Evolutionary conservation across 2,797 vertebrate genomes (phyloP).

Genomic region (Eremophila alpestris): DNA sequence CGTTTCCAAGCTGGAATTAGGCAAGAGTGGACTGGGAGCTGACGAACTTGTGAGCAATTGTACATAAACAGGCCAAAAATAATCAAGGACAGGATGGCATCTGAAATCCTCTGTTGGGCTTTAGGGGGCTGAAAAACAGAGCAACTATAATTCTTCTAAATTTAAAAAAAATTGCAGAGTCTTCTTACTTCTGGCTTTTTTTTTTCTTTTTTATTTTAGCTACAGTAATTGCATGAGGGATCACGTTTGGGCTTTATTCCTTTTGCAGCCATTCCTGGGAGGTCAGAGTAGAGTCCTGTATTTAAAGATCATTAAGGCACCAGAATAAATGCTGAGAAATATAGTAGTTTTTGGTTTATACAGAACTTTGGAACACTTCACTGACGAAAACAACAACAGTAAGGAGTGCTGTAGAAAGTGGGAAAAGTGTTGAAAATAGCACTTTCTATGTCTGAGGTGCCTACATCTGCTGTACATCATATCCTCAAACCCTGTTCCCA

Average conservation of each 20-base stretch:
- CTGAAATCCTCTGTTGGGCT: not conserved
- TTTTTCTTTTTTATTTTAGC: not conserved
- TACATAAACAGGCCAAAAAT: not conserved
- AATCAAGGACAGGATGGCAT: not conserved
- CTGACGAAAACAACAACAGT: not conserved
- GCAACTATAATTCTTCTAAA: not conserved
- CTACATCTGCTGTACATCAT: not conserved
- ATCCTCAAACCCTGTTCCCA: not conserved
- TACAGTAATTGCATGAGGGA: not conserved
- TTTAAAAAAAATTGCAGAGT: not conserved
- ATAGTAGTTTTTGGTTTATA: not conserved
- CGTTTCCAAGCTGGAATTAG: not conserved
- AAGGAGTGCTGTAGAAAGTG: not conserved
- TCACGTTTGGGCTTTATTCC: too few relatives aligned
- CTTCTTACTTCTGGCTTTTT: fast-evolving
- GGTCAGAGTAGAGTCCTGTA: not conserved
- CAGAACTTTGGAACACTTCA: not conserved
- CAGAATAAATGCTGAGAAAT: not conserved
- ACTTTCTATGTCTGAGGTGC: not conserved
- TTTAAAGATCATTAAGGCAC: not conserved
- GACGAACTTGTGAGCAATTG: fast-evolving
- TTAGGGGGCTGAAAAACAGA: not conserved
- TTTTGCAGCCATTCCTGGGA: not conserved
- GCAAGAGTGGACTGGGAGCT: not conserved
- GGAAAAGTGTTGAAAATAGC: not conserved